These are phyloP conservation scores for Lathamus discolor DNA, from an alignment of 2,113 vertebrate species.

Conservation along the genomic window DNA sequence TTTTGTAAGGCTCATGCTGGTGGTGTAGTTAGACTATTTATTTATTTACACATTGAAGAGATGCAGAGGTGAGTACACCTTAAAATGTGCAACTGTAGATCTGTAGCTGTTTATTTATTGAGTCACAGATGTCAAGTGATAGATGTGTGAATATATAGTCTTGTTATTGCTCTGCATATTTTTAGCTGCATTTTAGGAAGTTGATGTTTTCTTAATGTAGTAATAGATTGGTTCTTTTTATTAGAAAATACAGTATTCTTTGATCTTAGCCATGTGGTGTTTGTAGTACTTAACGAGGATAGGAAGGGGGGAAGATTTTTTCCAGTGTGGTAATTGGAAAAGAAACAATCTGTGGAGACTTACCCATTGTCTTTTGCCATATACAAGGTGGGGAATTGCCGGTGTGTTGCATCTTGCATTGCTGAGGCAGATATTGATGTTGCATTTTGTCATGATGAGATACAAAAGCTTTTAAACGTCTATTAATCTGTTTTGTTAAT, in stretches of 20 bases:
- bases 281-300: background rate
- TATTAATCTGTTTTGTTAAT: background rate
- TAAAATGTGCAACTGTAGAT: background rate
- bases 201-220: constrained; percentile 3
- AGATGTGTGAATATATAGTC: background rate
- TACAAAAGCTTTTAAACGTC: background rate
- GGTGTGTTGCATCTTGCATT: background rate
- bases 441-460: background rate
- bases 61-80: background rate
- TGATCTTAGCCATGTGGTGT: background rate
- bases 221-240: background rate
- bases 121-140: background rate
- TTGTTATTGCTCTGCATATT: background rate
- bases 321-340: background rate
- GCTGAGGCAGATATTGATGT: background rate
- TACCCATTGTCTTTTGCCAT: background rate
- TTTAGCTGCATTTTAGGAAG: background rate
- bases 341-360: background rate
- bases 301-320: background rate
- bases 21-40: background rate
- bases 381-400: background rate
- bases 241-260: background rate
- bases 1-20: background rate
- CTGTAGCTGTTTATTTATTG: background rate
- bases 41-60: background rate